Evolutionary conservation across 92 coral and sea anemone species (phyloP).

Genomic region (Diadumene lineata): DNA sequence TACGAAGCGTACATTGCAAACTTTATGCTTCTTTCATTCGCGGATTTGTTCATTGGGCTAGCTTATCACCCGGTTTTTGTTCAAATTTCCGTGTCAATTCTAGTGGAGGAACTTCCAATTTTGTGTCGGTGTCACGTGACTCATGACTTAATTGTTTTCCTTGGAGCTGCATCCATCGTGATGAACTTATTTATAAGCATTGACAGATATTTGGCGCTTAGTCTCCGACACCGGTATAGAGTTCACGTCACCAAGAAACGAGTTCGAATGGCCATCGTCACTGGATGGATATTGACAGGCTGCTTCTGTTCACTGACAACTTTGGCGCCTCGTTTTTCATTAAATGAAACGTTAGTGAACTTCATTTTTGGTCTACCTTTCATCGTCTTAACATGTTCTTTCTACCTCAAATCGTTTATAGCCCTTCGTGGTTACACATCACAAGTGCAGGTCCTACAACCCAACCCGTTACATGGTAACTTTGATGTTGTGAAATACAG

Average conservation of each 20-base stretch:
- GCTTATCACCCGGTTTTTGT: background rate
- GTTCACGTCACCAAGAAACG: constrained; percentile 24
- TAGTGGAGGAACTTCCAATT: too few species aligned
- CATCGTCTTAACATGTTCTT: background rate
- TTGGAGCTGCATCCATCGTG: background rate
- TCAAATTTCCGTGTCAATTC: background rate
- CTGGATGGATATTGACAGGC: background rate
- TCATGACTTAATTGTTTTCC: background rate
- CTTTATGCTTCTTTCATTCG: too few species aligned
- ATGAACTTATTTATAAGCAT: constrained; percentile 13
- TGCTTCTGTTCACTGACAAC: background rate
- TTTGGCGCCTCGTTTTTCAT: background rate
- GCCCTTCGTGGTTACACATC: constrained; percentile 20
- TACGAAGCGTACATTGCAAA: too few species aligned
- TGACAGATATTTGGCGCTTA: constrained; percentile 32
- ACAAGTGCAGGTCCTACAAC: constrained; percentile 28
- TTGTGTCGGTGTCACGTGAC: background rate
- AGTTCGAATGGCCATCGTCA: constrained; percentile 5
- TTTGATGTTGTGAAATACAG: constrained; percentile 29
- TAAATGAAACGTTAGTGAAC: background rate
- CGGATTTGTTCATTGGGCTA: too few species aligned
- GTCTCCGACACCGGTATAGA: constrained; percentile 15
- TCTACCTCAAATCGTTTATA: constrained; percentile 3
- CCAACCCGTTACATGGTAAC: constrained; percentile 22
- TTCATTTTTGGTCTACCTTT: background rate